Evolutionary conservation across 2,113 vertebrate species (phyloP).

Genomic region (Riparia riparia): DNA sequence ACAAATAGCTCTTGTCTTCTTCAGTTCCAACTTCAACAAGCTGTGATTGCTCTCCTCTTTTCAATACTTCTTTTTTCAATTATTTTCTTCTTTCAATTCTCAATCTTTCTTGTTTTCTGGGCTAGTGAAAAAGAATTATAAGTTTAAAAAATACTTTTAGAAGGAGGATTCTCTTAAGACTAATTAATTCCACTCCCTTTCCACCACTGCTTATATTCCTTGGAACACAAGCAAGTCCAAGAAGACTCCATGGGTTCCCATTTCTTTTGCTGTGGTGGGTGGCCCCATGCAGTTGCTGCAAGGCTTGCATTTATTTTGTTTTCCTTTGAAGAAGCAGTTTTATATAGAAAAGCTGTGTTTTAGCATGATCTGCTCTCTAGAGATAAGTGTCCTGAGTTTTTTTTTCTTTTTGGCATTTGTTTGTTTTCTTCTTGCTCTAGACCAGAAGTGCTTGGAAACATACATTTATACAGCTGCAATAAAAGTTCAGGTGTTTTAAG

Average conservation of each 20-base stretch:
- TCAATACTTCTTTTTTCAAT: not conserved
- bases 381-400: not conserved
- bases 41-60: not conserved
- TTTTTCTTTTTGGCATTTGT: not conserved
- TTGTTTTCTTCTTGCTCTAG: not conserved
- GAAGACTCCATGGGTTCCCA: not conserved
- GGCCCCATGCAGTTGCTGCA: not conserved
- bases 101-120: not conserved
- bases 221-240: accelerated
- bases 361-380: not conserved
- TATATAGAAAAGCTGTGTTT: not conserved
- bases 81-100: not conserved
- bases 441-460: accelerated
- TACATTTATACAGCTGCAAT: not conserved
- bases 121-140: not conserved
- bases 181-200: not conserved
- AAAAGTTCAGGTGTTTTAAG: not conserved
- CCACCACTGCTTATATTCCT: not conserved
- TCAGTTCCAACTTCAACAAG: not conserved
- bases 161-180: not conserved
- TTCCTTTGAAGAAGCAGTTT: not conserved
- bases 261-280: not conserved
- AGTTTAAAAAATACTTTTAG: not conserved
- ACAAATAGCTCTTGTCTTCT: not conserved
- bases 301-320: not conserved